Percentiles rank a stretch among this genome's conserved stretches.
Evolutionary conservation across 2,888 invertebrate species (phyloP).

Genomic region (Archips crataeganus): DNA sequence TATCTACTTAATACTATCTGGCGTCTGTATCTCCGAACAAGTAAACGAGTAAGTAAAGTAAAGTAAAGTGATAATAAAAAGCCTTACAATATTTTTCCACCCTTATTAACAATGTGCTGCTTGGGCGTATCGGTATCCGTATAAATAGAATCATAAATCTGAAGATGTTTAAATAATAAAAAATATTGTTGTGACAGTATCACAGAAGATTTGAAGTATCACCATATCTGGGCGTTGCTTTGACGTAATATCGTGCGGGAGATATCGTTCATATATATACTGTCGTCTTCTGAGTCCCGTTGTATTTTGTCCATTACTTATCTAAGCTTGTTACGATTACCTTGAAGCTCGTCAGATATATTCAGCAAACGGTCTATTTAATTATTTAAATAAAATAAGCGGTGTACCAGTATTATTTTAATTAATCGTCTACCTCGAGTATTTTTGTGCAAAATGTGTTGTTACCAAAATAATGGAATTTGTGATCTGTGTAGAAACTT

Average conservation of each 20-base stretch:
- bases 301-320: slow-evolving; percentile 81
- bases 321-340: slow-evolving; percentile 76
- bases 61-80: background rate
- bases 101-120: background rate
- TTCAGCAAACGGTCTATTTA: slow-evolving; percentile 63
- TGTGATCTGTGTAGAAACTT: slow-evolving; percentile 81
- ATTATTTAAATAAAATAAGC: slow-evolving; percentile 47
- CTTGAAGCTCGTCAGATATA: slow-evolving; percentile 77
- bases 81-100: background rate
- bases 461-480: slow-evolving; percentile 78
- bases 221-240: slow-evolving; percentile 81
- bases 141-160: slow-evolving; percentile 36
- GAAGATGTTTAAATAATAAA: slow-evolving; percentile 61
- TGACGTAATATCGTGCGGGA: slow-evolving; percentile 83
- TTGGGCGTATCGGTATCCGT: background rate
- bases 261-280: slow-evolving; percentile 83
- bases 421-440: slow-evolving; percentile 48
- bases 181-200: slow-evolving; percentile 73
- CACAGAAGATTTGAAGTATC: slow-evolving; percentile 76
- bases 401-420: slow-evolving; percentile 45
- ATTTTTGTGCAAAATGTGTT: slow-evolving; percentile 73
- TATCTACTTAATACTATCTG: background rate
- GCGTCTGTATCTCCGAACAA: background rate
- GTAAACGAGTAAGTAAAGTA: too few relatives aligned
- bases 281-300: slow-evolving; percentile 71